Percentiles rank a stretch among this genome's conserved stretches.
phyloP scores from a whole-genome alignment of 2,888 invertebrate species.

The Mythimna pallens region DNA sequence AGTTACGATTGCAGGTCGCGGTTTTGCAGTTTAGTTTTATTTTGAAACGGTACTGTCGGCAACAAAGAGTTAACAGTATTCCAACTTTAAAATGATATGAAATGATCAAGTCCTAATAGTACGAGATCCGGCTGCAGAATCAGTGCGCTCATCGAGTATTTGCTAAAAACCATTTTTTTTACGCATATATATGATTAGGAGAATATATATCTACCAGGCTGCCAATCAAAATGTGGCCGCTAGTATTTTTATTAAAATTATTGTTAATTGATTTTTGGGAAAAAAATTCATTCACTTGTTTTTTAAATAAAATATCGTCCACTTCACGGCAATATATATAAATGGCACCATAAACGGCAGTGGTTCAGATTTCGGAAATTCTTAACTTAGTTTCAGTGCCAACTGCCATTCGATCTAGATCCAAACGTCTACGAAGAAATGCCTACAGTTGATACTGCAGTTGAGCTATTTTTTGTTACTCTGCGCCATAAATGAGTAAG shows the following conservation, averaged over 20 bases:
- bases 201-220: too few species aligned
- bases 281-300: too few species aligned
- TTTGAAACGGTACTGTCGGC: constrained; percentile 3
- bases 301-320: too few species aligned
- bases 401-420: constrained; percentile 6
- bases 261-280: too few species aligned
- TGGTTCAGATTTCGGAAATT: constrained; percentile 23
- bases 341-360: not conserved
- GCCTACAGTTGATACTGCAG: not conserved
- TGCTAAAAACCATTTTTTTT: too few species aligned
- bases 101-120: not conserved
- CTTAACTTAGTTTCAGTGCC: constrained; percentile 11
- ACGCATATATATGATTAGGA: too few species aligned
- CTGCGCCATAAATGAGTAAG: not conserved
- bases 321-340: too few species aligned
- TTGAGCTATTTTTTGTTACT: not conserved
- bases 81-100: not conserved
- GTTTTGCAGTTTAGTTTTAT: not conserved
- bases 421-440: constrained; percentile 7
- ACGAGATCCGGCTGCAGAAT: too few species aligned
- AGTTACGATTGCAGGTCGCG: constrained; percentile 2
- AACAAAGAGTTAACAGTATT: not conserved
- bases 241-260: too few species aligned
- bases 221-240: too few species aligned
- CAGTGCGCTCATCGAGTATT: too few species aligned